These are phyloP conservation scores for Plumapathes pennacea DNA, from an alignment of 92 coral and sea anemone species.

Conservation along the genomic window DNA sequence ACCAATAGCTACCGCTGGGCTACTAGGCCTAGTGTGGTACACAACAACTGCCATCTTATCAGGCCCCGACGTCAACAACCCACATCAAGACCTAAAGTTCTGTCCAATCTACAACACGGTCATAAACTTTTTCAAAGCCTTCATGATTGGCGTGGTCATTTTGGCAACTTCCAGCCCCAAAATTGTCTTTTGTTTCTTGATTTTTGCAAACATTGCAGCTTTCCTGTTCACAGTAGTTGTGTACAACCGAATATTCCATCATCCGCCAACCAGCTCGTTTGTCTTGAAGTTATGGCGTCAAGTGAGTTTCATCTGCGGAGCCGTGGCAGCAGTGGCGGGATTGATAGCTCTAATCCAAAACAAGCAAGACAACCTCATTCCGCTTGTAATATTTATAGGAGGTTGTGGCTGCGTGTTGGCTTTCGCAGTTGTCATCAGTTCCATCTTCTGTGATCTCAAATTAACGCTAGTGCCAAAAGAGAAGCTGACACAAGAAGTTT, in stretches of 20 bases:
- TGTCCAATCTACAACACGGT: conserved; percentile 91
- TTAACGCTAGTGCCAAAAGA: conserved; percentile 79
- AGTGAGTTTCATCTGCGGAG: conserved; percentile 69
- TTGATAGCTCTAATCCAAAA: conserved; percentile 51
- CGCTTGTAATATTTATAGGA: conserved; percentile 66
- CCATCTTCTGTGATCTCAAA: conserved; percentile 44
- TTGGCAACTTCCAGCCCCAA: conserved; percentile 58
- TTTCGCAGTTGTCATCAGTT: conserved; percentile 55
- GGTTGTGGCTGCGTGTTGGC: conserved; percentile 54
- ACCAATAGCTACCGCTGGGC: conserved; percentile 77
- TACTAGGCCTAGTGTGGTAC: conserved; percentile 94
- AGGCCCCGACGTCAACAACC: conserved; percentile 94
- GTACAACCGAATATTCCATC: conserved; percentile 62
- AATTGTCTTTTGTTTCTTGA: conserved; percentile 45
- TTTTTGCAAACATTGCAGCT: conserved; percentile 62
- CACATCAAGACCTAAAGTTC: conserved; percentile 81
- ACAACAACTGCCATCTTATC: conserved; percentile 85
- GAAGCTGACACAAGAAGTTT: conserved; percentile 61
- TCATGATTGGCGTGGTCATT: conserved; percentile 91
- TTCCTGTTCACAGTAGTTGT: conserved; percentile 66
- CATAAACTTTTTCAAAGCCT: conserved; percentile 75
- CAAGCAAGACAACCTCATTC: conserved; percentile 60
- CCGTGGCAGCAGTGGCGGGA: conserved; percentile 65
- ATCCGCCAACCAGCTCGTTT: conserved; percentile 70
- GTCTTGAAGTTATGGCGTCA: conserved; percentile 79